These are phyloP conservation scores for Hypomesus transpacificus DNA, from an alignment of 2,113 vertebrate species.

Conservation along the genomic window DNA sequence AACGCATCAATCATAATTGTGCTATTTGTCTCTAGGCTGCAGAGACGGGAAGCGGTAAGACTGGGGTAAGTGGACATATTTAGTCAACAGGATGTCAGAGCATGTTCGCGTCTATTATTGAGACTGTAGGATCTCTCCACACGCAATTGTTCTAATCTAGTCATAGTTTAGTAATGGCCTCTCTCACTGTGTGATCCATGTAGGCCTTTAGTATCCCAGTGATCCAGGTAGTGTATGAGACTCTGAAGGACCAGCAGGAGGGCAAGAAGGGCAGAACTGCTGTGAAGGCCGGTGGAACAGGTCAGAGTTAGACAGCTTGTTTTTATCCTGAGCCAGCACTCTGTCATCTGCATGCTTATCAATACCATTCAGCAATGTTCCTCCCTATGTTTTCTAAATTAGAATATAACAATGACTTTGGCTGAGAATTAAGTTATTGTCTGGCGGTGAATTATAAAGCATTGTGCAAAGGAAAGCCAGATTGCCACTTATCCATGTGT, in stretches of 20 bases:
- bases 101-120: too few relatives aligned
- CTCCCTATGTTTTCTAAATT: too few relatives aligned
- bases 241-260: constrained; percentile 93
- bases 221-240: constrained; percentile 98
- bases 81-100: neutral
- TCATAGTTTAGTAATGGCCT: neutral
- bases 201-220: constrained; percentile 98
- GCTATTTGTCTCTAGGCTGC: constrained; percentile 76
- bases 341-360: too few relatives aligned
- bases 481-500: neutral
- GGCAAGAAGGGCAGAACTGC: constrained; percentile 89
- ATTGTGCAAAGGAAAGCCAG: too few relatives aligned
- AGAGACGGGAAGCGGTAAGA: constrained; percentile 98
- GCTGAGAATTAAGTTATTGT: too few relatives aligned
- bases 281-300: constrained; percentile 86
- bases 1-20: neutral
- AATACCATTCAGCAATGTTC: too few relatives aligned
- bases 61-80: constrained; percentile 83
- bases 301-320: constrained; percentile 61
- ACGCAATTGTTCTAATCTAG: too few relatives aligned
- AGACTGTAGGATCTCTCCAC: too few relatives aligned
- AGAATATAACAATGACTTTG: too few relatives aligned
- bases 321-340: neutral
- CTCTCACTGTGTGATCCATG: neutral
- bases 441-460: too few relatives aligned